phyloP scores from a whole-genome alignment of 2,113 vertebrate genomes.

The Forbesichthys papilliferus region DNA sequence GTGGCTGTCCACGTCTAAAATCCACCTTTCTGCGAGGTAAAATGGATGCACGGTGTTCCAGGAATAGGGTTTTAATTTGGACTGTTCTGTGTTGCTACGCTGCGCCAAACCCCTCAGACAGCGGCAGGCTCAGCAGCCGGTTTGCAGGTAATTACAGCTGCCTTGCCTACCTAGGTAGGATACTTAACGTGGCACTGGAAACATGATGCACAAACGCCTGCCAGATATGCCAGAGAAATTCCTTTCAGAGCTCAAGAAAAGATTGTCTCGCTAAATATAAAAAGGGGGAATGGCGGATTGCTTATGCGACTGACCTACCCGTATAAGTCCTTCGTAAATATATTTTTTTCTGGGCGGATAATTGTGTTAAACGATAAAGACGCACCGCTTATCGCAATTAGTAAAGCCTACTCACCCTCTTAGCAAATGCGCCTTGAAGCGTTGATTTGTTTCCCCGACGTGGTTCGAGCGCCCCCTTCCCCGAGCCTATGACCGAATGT shows the following conservation, averaged over 20 bases:
- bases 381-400: slow-evolving; percentile 54
- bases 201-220: slow-evolving; percentile 37
- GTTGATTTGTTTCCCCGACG: slow-evolving; percentile 63
- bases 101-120: slow-evolving; percentile 51
- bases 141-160: slow-evolving; percentile 36
- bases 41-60: too few relatives aligned
- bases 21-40: too few relatives aligned
- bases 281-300: slow-evolving; percentile 71
- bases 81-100: slow-evolving; percentile 29
- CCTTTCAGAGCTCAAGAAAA: slow-evolving; percentile 10
- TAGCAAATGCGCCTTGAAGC: slow-evolving; percentile 58
- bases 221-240: slow-evolving; percentile 5
- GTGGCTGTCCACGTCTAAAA: too few relatives aligned
- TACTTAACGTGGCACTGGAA: slow-evolving; percentile 26
- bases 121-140: not conserved
- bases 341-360: slow-evolving; percentile 30
- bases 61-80: too few relatives aligned
- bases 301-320: slow-evolving; percentile 69
- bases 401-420: slow-evolving; percentile 55
- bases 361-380: slow-evolving; percentile 28
- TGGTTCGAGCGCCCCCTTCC: slow-evolving; percentile 71
- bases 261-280: slow-evolving; percentile 49
- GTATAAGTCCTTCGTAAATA: slow-evolving; percentile 38
- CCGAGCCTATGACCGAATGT: slow-evolving; percentile 72
- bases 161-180: slow-evolving; percentile 14